Percentiles rank a stretch among this genome's conserved stretches.
These are phyloP conservation scores for Drosophila rellima DNA, from an alignment of 2,888 invertebrate species.

Conservation along the genomic window DNA sequence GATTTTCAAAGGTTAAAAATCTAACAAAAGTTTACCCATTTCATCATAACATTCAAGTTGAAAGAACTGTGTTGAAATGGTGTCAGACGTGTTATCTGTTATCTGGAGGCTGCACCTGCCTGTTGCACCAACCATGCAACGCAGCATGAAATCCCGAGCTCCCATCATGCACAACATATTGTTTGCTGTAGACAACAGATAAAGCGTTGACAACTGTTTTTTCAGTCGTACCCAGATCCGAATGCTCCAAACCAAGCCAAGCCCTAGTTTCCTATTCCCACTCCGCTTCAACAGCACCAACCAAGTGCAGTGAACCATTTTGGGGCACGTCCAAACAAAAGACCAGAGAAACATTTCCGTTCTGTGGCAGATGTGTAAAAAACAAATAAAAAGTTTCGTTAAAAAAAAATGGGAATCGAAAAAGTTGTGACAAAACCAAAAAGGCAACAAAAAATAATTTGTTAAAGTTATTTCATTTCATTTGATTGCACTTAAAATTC, in stretches of 20 bases:
- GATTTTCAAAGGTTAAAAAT: background rate
- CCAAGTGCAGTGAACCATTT: constrained; percentile 82
- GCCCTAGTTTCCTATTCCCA: constrained; percentile 33
- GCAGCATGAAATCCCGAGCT: constrained; percentile 7
- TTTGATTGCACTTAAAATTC: constrained; percentile 44
- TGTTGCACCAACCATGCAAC: constrained; percentile 28
- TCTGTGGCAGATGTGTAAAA: constrained; percentile 71
- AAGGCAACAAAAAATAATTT: constrained; percentile 25
- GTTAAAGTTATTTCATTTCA: constrained; percentile 49
- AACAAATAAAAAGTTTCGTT: constrained; percentile 35
- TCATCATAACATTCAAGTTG: background rate
- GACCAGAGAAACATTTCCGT: constrained; percentile 71
- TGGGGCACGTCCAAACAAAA: constrained; percentile 65
- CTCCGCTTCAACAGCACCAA: constrained; percentile 45
- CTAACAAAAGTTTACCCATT: background rate
- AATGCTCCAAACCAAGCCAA: constrained; percentile 32
- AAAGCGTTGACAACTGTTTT: constrained; percentile 70
- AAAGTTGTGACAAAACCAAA: constrained; percentile 28
- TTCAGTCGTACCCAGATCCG: constrained; percentile 27
- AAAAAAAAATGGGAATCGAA: constrained; percentile 36
- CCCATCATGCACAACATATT: constrained; percentile 40
- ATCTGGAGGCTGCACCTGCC: constrained; percentile 35
- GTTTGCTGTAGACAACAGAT: constrained; percentile 61
- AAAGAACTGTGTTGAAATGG: background rate
- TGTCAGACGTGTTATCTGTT: constrained; percentile 10